Evolutionary conservation across 2,888 invertebrate species (phyloP), one percentile per base, ranked within the genome.

Genomic region (Smittia sp.): DNA sequence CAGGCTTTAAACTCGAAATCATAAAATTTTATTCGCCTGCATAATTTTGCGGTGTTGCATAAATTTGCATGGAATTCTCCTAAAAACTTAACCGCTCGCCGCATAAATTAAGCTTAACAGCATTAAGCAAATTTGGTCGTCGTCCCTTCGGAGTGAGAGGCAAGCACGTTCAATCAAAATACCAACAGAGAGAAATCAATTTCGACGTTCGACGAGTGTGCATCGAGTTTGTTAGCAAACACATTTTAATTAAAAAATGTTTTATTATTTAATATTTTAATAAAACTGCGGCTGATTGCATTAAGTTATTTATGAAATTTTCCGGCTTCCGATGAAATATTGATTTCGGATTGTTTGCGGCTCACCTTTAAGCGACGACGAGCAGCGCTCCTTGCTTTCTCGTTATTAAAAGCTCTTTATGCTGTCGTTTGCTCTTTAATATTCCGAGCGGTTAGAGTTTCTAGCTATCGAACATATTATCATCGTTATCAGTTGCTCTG

Each of bases 31-130:
- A 18, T 27, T 41, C 13, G 22, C 27, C 18, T 7, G 46, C 15
- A 46, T 46, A 15, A 70, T 54, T 54, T 54, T 20, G 69, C 69
- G 13, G 52, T 18, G 22, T 54, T 54, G 25, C 69, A 70, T 70
- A 70, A 70, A 70, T 70, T 70, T 70, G 69, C 52, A 70, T 70
- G 27, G 13, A 25, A 63, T n/a, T 63, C 3, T 13, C n/a, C 15
- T 63, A 27, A 63, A 18, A 27, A 69, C 18, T 69, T 69, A 69
- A 72, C 72, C 58, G 58, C 20, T 58, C n/a, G n/a, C 9, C 32
- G 72, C 22, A 72, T 38, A 72, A 72, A 70, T 70, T 70, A n/a
- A 70, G 54, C 32, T 70, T 54, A 70, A 70, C 69, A 24, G 54
- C 46, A 70, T 70, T 70, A 70, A 39, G 67, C 38, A 67, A 67